Evolutionary conservation across 2,797 vertebrate species (phyloP).

Genomic region (Liasis olivaceus): DNA sequence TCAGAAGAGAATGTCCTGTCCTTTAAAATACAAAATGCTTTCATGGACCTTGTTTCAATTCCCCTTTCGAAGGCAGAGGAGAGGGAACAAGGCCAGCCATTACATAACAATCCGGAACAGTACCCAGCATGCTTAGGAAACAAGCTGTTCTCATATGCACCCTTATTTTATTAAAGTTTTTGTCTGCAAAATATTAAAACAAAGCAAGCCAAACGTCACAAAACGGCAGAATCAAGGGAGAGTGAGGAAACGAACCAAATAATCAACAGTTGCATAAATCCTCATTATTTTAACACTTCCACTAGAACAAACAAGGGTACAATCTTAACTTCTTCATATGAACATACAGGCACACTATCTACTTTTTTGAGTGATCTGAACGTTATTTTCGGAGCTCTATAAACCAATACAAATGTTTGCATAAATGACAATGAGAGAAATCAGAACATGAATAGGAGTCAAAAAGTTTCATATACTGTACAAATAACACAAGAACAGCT

Average conservation of each 20-base stretch:
- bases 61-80: constrained; percentile 34
- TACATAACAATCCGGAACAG: constrained; percentile 6
- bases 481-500: not conserved
- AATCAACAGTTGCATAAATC: not conserved
- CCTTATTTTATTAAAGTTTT: not conserved
- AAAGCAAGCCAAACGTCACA: constrained; percentile 3
- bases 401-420: constrained; percentile 51
- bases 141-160: not conserved
- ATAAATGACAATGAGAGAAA: constrained; percentile 36
- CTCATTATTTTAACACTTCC: not conserved
- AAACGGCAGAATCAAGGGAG: not conserved
- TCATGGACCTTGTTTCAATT: constrained; percentile 34
- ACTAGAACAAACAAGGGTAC: not conserved
- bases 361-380: constrained; percentile 37
- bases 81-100: constrained; percentile 20
- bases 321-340: constrained; percentile 17
- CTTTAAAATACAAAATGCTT: constrained; percentile 49
- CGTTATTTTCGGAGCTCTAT: constrained; percentile 51
- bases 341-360: constrained; percentile 14
- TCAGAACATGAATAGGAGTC: constrained; percentile 30
- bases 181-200: constrained; percentile 32
- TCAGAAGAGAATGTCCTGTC: constrained; percentile 56
- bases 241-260: not conserved
- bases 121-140: constrained; percentile 40
- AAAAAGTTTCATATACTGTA: constrained; percentile 25